Evolutionary conservation across 2,797 vertebrate species (phyloP).

Genomic region (Euphonia xanthogaster): DNA sequence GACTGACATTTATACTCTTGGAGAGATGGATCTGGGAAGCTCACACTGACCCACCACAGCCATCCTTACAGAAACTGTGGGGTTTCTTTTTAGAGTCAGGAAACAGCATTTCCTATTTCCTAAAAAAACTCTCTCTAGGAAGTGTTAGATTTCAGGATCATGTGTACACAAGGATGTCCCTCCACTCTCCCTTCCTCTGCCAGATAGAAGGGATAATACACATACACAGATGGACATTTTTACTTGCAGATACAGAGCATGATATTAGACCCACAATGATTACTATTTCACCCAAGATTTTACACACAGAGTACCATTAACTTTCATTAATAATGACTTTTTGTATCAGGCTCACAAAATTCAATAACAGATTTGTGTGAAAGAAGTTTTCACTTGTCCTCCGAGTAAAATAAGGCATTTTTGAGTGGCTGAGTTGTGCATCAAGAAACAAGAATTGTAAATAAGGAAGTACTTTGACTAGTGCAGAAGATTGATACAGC

Average conservation of each 20-base stretch:
- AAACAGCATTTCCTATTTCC: not conserved
- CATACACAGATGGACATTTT: not conserved
- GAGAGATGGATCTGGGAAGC: not conserved
- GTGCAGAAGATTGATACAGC: constrained; percentile 55
- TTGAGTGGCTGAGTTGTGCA: constrained; percentile 21
- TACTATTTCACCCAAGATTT: not conserved
- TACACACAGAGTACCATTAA: not conserved
- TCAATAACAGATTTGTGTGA: not conserved
- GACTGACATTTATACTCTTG: not conserved
- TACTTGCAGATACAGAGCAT: not conserved
- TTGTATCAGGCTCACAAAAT: not conserved
- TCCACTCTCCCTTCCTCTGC: not conserved
- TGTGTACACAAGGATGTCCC: not conserved
- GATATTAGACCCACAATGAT: not conserved
- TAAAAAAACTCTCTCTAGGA: not conserved
- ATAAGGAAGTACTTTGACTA: constrained; percentile 73
- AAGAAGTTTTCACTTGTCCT: not conserved
- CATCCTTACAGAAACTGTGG: not conserved
- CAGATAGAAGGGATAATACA: not conserved
- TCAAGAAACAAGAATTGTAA: constrained; percentile 73
- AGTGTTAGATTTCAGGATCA: not conserved
- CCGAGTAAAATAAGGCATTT: not conserved
- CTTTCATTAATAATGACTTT: not conserved
- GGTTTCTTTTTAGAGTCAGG: not conserved
- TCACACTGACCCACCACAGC: not conserved